Evolutionary conservation across 64 coral and sea anemone genomes (phyloP), one percentile per base, ranked within the genome.

Genomic region (Actinia tenebrosa): DNA sequence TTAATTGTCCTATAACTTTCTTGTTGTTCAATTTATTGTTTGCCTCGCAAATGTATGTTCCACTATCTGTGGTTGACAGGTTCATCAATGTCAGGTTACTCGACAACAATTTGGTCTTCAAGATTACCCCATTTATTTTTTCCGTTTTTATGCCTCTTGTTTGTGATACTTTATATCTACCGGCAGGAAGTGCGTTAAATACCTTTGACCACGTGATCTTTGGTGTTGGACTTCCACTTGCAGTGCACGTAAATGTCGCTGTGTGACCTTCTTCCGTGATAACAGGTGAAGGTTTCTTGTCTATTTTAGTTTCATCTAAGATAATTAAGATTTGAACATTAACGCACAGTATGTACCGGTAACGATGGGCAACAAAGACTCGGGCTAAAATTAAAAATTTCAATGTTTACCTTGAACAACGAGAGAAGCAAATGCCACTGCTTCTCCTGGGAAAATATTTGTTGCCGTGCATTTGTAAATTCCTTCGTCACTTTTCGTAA

Each of bases 381-480:
- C 11, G 11, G 53, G 11, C 11, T 55, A 55, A 37, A 37, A 37
- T 37, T 37, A 37, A 37, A 37, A 37, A 37, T 37, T 37, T 37
- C 30, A 37, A 37, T 37, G 30, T 37, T 37, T 53, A 84, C 88
- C 88, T 45, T 90, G 63, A 9, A 90, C 89, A 22, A 30, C 7
- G 58, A 90, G 72, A 10, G 22, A 7, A 3, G 83, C 88, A 17
- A 37, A 78, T 5, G 46, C 63, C 3, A 59, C 25, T 55, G 30
- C 30, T 37, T 37, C 52, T 7, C 44, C 19, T 9, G 8, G 23
- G 43, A 37, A 37, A 37, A 53, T 81, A n/a, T 53, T 85, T 17
- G 7, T 84, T 42, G 82, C 89, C 80, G 58, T 63, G n/a, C 89
- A 90, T 77, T 71, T 84, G 83, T 90, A 90, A 16, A 22, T 18